Conservation (phyloP, 2,797 vertebrate genomes). For the Corythornis leucogaster region DNA sequence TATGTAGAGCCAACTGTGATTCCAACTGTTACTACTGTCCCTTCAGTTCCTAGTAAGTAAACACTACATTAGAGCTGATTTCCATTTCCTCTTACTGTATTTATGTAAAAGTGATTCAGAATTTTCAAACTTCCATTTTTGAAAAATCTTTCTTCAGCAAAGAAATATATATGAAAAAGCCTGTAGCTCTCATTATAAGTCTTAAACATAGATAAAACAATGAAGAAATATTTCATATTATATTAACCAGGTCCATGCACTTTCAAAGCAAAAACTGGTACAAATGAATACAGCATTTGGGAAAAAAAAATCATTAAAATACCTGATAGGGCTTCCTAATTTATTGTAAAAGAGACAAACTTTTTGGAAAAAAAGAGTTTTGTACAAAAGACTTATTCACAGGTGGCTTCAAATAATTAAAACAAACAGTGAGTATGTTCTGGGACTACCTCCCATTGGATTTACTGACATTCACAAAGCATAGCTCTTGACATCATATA, state of each 20-base stretch:
- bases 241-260: not conserved
- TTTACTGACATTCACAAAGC: not conserved
- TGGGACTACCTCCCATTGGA: not conserved
- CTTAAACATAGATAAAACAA: not conserved
- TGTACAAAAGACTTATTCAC: not conserved
- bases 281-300: not conserved
- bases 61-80: not conserved
- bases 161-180: not conserved
- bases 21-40: constrained; percentile 69
- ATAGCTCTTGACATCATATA: not conserved
- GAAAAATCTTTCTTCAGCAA: not conserved
- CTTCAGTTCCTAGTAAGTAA: constrained; percentile 83
- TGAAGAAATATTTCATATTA: not conserved
- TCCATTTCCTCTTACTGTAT: not conserved
- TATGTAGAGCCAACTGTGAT: constrained; percentile 86
- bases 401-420: not conserved
- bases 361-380: not conserved
- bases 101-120: not conserved
- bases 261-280: not conserved
- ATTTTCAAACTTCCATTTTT: not conserved
- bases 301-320: not conserved
- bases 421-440: not conserved
- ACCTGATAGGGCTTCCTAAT: not conserved
- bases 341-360: not conserved
- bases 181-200: not conserved